Evolutionary conservation across 2,888 invertebrate genomes (phyloP).

Genomic region (Dyspetes luteomarginatus): DNA sequence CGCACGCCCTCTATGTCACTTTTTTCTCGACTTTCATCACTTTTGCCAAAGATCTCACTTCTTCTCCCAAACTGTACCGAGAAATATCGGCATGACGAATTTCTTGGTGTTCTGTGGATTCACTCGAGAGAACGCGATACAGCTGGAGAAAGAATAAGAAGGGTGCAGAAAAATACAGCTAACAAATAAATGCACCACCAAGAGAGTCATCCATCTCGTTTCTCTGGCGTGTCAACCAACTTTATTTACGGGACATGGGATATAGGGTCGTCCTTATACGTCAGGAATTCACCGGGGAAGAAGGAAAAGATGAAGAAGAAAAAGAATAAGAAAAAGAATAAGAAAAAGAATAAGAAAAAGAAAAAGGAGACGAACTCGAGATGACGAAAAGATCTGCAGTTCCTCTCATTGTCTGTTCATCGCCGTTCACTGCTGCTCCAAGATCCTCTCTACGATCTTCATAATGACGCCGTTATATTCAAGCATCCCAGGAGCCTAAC

Average conservation of each 20-base stretch:
- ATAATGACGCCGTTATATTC: slow-evolving; percentile 63
- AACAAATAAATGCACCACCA: no score
- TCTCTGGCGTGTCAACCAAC: slow-evolving; percentile 47
- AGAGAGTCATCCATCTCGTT: slow-evolving; percentile 52
- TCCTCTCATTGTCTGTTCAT: slow-evolving; percentile 35
- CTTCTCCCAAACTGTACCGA: not conserved
- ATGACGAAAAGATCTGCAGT: slow-evolving; percentile 48
- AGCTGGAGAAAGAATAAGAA: not conserved
- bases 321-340: no score
- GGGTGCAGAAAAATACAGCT: slow-evolving; percentile 2
- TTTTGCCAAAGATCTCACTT: not conserved
- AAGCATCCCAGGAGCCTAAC: slow-evolving; percentile 47
- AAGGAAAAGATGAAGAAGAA: slow-evolving; percentile 45
- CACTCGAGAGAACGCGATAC: slow-evolving; percentile 22
- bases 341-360: no score
- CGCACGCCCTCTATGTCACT: slow-evolving; percentile 42
- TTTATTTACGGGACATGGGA: slow-evolving; percentile 58
- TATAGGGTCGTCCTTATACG: slow-evolving; percentile 51
- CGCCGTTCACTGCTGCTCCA: slow-evolving; percentile 8
- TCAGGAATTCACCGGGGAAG: slow-evolving; percentile 47
- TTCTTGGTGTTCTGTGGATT: slow-evolving; percentile 44
- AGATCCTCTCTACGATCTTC: slow-evolving; percentile 21
- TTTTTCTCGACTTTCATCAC: slow-evolving; percentile 15
- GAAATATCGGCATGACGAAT: slow-evolving; percentile 45
- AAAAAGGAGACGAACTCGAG: no score